Evolutionary conservation across 1,140 invertebrate genomes (phyloP), one percentile per base, ranked within the genome.

Genomic region (Drosophila bocqueti): DNA sequence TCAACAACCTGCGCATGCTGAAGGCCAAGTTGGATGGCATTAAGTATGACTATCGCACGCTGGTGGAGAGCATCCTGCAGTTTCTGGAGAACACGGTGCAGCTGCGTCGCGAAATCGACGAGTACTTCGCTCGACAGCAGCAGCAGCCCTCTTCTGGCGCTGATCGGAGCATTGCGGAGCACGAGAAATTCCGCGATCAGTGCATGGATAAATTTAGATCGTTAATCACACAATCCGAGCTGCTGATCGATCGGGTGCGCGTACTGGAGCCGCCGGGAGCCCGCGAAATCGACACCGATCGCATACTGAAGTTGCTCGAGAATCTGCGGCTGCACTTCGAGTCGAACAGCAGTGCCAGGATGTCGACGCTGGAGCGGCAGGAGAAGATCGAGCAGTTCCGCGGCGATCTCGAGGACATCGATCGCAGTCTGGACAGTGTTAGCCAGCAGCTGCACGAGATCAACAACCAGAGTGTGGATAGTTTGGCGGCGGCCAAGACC

Each of bases 381-480:
- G 97, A 43, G 95, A 96, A 85, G 94, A 93, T 96, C 64, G 96
- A 95, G 69, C 94, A 96, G 61, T 97, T 97, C 91, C 91, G 90
- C 54, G 76, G 57, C 62, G 91, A 93, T 65, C 93, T 97, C 7
- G 94, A 95, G 73, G 94, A 96, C 92, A 96, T 98, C 45, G 96
- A 97, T 92, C 94, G 94, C 34, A 95, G 95, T 86, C 93, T 97
- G 43, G 95, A 96, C 83, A 95, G 96, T 68, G 92, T 97, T 34
- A 94, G 94, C 64, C 92, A 94, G 45, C 96, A 97, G 82, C 93
- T 97, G 71, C 68, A 93, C 63, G 94, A 94, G 43, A 94, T 96
- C 79, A 94, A 94, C 91, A 95, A 95, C 55, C 95, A 96, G 92
- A 96, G 95, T 92, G 96, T 96, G 16, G 96, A 97, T 83, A 96